Evolutionary conservation across 2,888 invertebrate genomes (phyloP).

Genomic region (Timema podura): DNA sequence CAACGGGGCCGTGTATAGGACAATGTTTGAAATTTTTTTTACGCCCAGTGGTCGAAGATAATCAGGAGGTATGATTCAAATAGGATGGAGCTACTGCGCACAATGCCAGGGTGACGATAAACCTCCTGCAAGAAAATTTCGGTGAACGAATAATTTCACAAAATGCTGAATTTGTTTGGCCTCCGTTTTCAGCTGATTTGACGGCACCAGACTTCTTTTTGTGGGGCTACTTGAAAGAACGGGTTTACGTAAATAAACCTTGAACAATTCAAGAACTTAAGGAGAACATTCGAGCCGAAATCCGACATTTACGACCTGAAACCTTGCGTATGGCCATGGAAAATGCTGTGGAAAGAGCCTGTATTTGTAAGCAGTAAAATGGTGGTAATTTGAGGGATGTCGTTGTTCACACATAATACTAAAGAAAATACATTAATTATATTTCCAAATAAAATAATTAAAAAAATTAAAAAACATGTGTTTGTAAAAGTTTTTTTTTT

Average conservation of each 20-base stretch:
- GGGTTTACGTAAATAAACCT: slow-evolving; percentile 1
- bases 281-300: slow-evolving; percentile 3
- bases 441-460: not conserved
- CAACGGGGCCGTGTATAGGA: slow-evolving; percentile 1
- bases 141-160: not conserved
- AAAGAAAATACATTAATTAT: not conserved
- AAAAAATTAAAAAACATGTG: not conserved
- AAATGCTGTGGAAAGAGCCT: too few relatives aligned
- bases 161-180: not conserved
- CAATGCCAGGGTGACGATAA: not conserved
- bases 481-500: not conserved
- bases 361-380: slow-evolving; percentile 1
- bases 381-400: not conserved
- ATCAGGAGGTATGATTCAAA: not conserved
- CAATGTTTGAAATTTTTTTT: not conserved
- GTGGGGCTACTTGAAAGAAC: slow-evolving; percentile 1
- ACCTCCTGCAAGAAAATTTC: not conserved
- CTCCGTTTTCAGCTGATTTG: not conserved
- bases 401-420: not conserved
- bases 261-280: not conserved
- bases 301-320: not conserved
- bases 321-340: not conserved
- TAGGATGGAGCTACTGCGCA: not conserved
- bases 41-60: not conserved
- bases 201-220: slow-evolving; percentile 1